A percentile compares a stretch with the other conserved stretches of the same genome.
Conservation (phyloP, 2,888 invertebrate species). For the Julus scanicus region DNA sequence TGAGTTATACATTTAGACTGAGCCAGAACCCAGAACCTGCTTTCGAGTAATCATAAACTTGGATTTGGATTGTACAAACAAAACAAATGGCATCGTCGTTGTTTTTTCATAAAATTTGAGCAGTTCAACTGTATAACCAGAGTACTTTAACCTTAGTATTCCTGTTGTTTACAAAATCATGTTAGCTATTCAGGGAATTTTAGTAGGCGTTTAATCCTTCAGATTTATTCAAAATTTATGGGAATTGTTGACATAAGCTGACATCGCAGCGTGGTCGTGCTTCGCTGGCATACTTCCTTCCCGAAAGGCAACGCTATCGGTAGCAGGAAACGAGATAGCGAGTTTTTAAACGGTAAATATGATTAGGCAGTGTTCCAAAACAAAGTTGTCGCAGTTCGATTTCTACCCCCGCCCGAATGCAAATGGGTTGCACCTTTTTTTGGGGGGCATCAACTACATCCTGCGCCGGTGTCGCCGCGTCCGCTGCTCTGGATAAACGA, state of each 20-base stretch:
- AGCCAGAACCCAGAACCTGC: too few relatives aligned
- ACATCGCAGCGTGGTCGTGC: background rate
- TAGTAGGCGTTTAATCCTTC: too few relatives aligned
- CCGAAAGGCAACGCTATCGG: background rate
- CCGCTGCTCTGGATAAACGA: background rate
- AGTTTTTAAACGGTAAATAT: background rate
- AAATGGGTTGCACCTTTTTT: conserved; percentile 31
- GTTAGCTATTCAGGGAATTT: too few relatives aligned
- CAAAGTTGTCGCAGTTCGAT: conserved; percentile 8
- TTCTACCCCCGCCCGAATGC: background rate
- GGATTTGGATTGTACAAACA: too few relatives aligned
- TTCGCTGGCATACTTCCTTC: background rate
- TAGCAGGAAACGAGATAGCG: conserved; percentile 28
- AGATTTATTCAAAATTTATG: background rate
- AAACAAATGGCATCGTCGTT: too few relatives aligned
- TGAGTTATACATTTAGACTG: too few relatives aligned
- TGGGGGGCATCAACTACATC: background rate
- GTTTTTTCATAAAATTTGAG: too few relatives aligned
- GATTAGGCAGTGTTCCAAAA: conserved; percentile 9
- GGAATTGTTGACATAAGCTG: background rate
- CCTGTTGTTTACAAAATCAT: too few relatives aligned
- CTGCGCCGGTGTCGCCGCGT: background rate
- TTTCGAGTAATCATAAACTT: too few relatives aligned
- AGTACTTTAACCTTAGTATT: too few relatives aligned
- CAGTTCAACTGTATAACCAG: too few relatives aligned